Conservation (phyloP, 2,888 invertebrate species). For the Drosophila testacea region DNA sequence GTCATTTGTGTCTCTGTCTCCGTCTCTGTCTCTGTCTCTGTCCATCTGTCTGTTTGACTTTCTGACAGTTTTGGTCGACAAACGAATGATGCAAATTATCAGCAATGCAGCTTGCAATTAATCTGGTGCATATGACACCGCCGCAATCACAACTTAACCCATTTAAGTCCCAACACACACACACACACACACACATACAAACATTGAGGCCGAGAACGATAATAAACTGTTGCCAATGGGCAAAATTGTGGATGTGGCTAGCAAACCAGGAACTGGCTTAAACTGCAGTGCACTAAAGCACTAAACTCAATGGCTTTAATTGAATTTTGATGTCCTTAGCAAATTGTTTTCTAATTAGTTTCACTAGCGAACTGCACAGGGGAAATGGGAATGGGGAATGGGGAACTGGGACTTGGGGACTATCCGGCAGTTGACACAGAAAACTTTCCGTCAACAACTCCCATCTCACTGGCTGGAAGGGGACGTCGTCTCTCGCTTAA, state of each 20-base stretch:
- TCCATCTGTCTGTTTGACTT: slow-evolving; percentile 32
- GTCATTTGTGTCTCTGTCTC: slow-evolving; percentile 37
- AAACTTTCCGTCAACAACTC: slow-evolving; percentile 75
- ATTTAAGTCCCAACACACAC: slow-evolving; percentile 35
- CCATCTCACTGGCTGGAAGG: background rate
- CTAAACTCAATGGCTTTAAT: slow-evolving; percentile 79
- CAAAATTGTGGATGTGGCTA: slow-evolving; percentile 20
- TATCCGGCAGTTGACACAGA: slow-evolving; percentile 69
- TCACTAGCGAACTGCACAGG: slow-evolving; percentile 37
- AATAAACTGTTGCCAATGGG: slow-evolving; percentile 72
- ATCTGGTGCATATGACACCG: slow-evolving; percentile 79
- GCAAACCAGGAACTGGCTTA: slow-evolving; percentile 2
- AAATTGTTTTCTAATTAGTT: slow-evolving; percentile 82
- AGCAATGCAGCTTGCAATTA: slow-evolving; percentile 77
- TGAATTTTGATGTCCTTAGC: slow-evolving; percentile 81
- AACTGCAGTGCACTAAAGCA: slow-evolving; percentile 71
- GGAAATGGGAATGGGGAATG: slow-evolving; percentile 2
- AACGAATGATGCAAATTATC: slow-evolving; percentile 67
- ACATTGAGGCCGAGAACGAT: slow-evolving; percentile 47
- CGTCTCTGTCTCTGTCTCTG: background rate
- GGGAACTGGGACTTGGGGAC: no score
- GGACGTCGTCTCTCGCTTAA: slow-evolving; percentile 19
- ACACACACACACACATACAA: slow-evolving; percentile 23
- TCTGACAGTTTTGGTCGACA: slow-evolving; percentile 36
- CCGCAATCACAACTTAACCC: slow-evolving; percentile 75